These are phyloP conservation scores for Caenorhabditis sulstoni DNA, from an alignment of 2,888 invertebrate genomes.

Conservation along the genomic window DNA sequence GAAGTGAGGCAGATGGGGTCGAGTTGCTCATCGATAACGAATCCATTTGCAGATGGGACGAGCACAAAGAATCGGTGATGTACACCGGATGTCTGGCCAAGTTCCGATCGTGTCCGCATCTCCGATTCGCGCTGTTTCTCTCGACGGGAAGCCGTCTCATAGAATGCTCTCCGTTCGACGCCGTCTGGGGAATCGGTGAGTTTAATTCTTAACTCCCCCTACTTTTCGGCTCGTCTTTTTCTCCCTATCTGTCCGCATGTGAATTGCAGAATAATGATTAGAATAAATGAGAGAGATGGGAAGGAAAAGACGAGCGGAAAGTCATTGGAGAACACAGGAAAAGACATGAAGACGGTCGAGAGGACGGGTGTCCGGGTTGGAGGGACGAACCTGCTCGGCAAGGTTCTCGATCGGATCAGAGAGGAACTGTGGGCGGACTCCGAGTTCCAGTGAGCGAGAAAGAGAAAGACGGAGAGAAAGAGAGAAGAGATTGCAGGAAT, in stretches of 20 bases:
- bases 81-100: conserved; percentile 57
- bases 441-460: conserved; percentile 12
- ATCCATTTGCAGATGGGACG: conserved; percentile 62
- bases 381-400: conserved; percentile 44
- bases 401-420: conserved; percentile 38
- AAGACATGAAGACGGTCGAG: conserved; percentile 15
- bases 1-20: neutral
- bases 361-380: neutral
- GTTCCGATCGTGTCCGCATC: conserved; percentile 44
- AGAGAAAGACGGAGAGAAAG: neutral
- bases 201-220: neutral
- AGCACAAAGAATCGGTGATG: conserved; percentile 61
- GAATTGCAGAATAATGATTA: no score
- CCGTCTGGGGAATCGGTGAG: conserved; percentile 69
- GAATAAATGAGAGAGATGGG: conserved; percentile 1
- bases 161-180: conserved; percentile 67
- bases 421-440: conserved; percentile 40
- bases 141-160: conserved; percentile 60
- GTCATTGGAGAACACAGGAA: conserved; percentile 15
- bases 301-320: neutral
- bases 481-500: conserved; percentile 39
- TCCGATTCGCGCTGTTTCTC: conserved; percentile 60
- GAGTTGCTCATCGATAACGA: no score
- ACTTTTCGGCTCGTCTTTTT: neutral
- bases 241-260: no score